These are phyloP conservation scores for Ailurus styani DNA, from an alignment of 2,113 vertebrate species.

Conservation along the genomic window DNA sequence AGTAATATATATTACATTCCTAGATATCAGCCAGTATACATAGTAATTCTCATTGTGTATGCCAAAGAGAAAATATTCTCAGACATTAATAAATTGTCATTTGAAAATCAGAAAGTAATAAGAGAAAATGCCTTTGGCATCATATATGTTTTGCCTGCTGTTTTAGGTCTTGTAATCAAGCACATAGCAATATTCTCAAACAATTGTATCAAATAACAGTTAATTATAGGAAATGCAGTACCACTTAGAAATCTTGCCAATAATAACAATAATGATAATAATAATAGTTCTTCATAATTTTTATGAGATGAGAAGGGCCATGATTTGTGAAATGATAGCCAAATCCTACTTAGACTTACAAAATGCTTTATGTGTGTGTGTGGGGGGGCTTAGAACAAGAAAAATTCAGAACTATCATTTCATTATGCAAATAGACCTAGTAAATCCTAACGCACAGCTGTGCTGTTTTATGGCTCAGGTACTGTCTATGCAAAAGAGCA, in stretches of 20 bases:
- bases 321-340: slow-evolving; percentile 10
- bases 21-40: neutral
- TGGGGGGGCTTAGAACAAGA: neutral
- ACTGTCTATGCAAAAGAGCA: neutral
- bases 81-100: neutral
- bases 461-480: neutral
- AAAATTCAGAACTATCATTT: neutral
- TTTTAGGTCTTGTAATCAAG: slow-evolving; percentile 34
- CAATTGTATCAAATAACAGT: slow-evolving; percentile 38
- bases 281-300: slow-evolving; percentile 21
- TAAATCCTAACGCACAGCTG: neutral
- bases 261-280: slow-evolving; percentile 26
- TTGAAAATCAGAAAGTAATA: neutral
- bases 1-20: neutral
- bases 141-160: neutral
- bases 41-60: neutral
- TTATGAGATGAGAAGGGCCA: neutral
- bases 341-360: neutral
- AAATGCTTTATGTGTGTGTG: neutral
- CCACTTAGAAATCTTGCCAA: slow-evolving; percentile 34
- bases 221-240: slow-evolving; percentile 49
- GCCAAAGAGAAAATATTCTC: neutral
- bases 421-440: neutral
- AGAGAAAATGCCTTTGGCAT: neutral
- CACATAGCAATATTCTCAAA: slow-evolving; percentile 30